Conservation (phyloP, 2,888 invertebrate genomes). For the Ectemnius cavifrons region DNA sequence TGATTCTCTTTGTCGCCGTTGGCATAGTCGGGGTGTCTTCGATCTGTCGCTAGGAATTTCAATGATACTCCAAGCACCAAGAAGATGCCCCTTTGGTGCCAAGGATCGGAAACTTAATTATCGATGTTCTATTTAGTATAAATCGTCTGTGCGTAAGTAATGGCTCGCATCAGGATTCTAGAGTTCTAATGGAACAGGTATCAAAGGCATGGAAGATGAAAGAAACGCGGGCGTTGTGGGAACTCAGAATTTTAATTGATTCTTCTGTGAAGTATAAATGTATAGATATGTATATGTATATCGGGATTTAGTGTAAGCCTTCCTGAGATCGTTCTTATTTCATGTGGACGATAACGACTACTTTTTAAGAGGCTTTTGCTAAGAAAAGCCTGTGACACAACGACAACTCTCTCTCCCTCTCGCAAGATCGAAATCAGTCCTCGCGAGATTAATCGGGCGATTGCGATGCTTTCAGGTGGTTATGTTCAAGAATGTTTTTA, state of each 20-base stretch:
- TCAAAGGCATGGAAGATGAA: no score
- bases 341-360: conserved; percentile 45
- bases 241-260: neutral
- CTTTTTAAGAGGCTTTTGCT: conserved; percentile 33
- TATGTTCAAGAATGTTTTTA: conserved; percentile 18
- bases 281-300: conserved; percentile 16
- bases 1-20: conserved; percentile 5
- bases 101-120: no score
- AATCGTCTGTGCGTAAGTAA: no score
- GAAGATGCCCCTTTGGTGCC: no score
- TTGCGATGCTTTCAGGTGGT: conserved; percentile 7
- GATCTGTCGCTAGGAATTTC: neutral
- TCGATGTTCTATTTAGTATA: no score
- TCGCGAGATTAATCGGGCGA: neutral
- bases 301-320: neutral
- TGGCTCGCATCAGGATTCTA: no score
- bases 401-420: conserved; percentile 44
- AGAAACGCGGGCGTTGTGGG: neutral
- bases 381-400: conserved; percentile 51
- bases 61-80: neutral
- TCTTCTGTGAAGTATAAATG: conserved; percentile 16
- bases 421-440: neutral
- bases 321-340: conserved; percentile 34
- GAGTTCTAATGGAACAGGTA: no score
- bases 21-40: neutral